Evolutionary conservation across 2,888 invertebrate species (phyloP).

Genomic region (Nomada fucata): DNA sequence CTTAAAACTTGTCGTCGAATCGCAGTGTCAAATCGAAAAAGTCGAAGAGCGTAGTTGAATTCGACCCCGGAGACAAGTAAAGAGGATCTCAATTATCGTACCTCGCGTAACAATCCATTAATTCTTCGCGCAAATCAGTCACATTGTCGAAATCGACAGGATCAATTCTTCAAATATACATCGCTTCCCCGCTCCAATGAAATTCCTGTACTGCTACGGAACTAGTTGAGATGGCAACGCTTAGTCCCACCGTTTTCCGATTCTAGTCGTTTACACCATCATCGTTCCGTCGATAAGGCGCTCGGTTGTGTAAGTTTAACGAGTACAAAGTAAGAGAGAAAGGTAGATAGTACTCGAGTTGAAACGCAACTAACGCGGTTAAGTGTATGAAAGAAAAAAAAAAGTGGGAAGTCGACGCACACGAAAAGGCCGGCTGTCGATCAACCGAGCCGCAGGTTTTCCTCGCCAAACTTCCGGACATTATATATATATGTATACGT

Average conservation of each 20-base stretch:
- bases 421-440: not conserved
- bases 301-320: conserved; percentile 63
- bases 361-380: conserved; percentile 60
- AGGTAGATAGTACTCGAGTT: conserved; percentile 62
- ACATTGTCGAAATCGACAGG: not conserved
- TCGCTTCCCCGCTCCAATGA: not conserved
- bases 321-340: conserved; percentile 58
- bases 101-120: too few relatives aligned
- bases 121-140: not conserved
- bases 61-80: too few relatives aligned
- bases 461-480: conserved; percentile 14
- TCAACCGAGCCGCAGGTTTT: conserved; percentile 6
- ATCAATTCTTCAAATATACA: conserved; percentile 11
- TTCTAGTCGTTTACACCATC: conserved; percentile 13
- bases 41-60: too few relatives aligned
- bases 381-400: conserved; percentile 46
- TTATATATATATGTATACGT: conserved; percentile 9
- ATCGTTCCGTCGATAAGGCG: conserved; percentile 69
- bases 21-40: too few relatives aligned
- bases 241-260: not conserved
- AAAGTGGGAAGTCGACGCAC: conserved; percentile 21
- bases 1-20: too few relatives aligned
- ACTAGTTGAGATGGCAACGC: conserved; percentile 6
- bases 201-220: not conserved
- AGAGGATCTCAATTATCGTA: too few relatives aligned